phyloP scores from a whole-genome alignment of 2,888 invertebrate genomes.

The Drosophila borborema region DNA sequence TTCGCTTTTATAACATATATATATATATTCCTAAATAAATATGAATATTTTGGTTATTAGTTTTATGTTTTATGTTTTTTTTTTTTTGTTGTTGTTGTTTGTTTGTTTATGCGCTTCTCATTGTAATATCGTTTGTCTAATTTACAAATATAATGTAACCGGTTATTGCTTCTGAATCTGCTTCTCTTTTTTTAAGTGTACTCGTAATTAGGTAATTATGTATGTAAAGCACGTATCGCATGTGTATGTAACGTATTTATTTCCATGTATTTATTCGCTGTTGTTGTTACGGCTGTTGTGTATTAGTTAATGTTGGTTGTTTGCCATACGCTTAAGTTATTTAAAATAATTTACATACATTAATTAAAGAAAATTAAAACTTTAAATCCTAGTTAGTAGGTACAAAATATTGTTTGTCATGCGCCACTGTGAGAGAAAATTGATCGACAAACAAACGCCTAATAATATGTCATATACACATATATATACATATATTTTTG shows the following conservation, averaged over 20 bases:
- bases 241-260: slow-evolving; percentile 42
- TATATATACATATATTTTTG: slow-evolving; percentile 16
- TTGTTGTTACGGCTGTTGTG: slow-evolving; percentile 32
- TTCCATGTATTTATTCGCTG: slow-evolving; percentile 30
- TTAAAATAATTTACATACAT: slow-evolving; percentile 59
- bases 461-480: slow-evolving; percentile 31
- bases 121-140: slow-evolving; percentile 26
- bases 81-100: neutral
- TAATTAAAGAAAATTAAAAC: slow-evolving; percentile 46
- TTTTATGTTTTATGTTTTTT: slow-evolving; percentile 1
- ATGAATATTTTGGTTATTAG: slow-evolving; percentile 14
- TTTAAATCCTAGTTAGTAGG: slow-evolving; percentile 54
- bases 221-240: slow-evolving; percentile 67
- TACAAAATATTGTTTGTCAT: slow-evolving; percentile 60
- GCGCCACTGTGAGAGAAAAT: slow-evolving; percentile 28
- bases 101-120: slow-evolving; percentile 14
- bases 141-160: slow-evolving; percentile 25
- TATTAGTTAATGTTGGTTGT: slow-evolving; percentile 31
- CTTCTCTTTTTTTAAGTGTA: slow-evolving; percentile 15
- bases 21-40: slow-evolving; percentile 33
- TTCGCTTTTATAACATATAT: slow-evolving; percentile 16
- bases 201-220: slow-evolving; percentile 25
- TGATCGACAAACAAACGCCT: slow-evolving; percentile 46
- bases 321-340: slow-evolving; percentile 47
- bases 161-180: slow-evolving; percentile 27